Base-by-base conservation (phyloP, 2,888 invertebrate genomes). In the Lithophane semibrunnea region DNA sequence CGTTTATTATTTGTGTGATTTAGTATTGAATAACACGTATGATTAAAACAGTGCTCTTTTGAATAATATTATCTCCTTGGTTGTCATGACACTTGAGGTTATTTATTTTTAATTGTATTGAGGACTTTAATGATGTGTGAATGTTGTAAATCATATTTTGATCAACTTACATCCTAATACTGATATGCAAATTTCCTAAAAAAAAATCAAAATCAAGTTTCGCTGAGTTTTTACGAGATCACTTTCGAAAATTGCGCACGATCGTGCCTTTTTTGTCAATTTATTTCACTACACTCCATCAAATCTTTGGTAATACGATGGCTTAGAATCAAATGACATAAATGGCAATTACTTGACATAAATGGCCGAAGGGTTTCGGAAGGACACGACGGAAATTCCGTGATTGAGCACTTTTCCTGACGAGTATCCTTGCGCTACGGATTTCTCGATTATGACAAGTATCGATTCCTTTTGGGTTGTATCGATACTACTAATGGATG, bases 311-410 rank as follows among this genome's bases (percentile, higher is more conserved):
- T 54, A 61, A 61, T 9, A 60, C n/a, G 49, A 77, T 60, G 44
- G 37, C 75, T 54, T 37, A 21, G 44, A 74, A 65, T 75, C 81
- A n/a, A 47, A 75, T 66, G 65, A 47, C 75, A 67, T 56, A 67
- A 81, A 75, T 79, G 77, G 44, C 77, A 67, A 74, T 81, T 61
- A 81, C 54, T 77, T 77, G 77, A 64, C 56, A 13, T 58, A 83
- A 44, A 64, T 68, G 18, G 60, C 37, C n/a, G 60, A 80, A 83
- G 67, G 63, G 56, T 56, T 65, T 24, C 71, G 79, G 79, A 78
- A 78, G 29, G 24, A 52, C 65, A 54, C 52, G 65, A 70, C 80
- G 73, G 82, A 84, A 73, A 73, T 42, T 49, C 13, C 29, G 37
- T 82, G 77, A 70, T 67, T 52, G 56, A 82, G 56, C 44, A 78